Conservation (phyloP, 2,113 vertebrate genomes). For the Vombatus ursinus region DNA sequence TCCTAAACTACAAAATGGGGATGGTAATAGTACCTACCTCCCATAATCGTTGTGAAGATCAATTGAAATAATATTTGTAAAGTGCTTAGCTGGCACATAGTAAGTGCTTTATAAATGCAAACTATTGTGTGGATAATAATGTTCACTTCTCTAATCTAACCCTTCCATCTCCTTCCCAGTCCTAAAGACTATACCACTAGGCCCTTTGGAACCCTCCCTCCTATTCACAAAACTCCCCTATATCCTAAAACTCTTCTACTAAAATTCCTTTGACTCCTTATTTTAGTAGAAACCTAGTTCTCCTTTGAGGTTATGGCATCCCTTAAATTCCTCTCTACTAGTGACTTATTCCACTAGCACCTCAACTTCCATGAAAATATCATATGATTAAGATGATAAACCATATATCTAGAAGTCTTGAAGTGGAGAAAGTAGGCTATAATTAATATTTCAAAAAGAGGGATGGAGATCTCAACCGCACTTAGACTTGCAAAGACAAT, state of each 20-base stretch:
- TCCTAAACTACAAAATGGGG: neutral
- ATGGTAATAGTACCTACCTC: too few relatives aligned
- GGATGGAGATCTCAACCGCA: neutral
- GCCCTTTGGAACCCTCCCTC: neutral
- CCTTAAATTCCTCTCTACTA: neutral
- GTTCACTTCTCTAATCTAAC: neutral
- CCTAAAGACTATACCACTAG: neutral
- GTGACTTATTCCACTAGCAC: neutral
- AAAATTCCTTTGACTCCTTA: neutral
- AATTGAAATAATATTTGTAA: too few relatives aligned
- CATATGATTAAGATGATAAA: neutral
- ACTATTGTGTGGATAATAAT: neutral
- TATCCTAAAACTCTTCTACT: neutral
- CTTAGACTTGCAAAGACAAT: neutral
- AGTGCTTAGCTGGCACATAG: too few relatives aligned
- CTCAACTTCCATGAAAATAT: neutral
- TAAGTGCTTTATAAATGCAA: too few relatives aligned
- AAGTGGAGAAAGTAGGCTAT: neutral
- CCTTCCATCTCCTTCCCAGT: neutral
- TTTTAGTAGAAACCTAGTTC: neutral
- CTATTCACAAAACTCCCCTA: neutral
- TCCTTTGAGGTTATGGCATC: neutral
- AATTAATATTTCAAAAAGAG: neutral
- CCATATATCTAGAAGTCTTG: neutral
- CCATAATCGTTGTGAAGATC: too few relatives aligned